These are phyloP conservation scores for Xanthia togata DNA, from an alignment of 2,888 invertebrate species.

Conservation along the genomic window DNA sequence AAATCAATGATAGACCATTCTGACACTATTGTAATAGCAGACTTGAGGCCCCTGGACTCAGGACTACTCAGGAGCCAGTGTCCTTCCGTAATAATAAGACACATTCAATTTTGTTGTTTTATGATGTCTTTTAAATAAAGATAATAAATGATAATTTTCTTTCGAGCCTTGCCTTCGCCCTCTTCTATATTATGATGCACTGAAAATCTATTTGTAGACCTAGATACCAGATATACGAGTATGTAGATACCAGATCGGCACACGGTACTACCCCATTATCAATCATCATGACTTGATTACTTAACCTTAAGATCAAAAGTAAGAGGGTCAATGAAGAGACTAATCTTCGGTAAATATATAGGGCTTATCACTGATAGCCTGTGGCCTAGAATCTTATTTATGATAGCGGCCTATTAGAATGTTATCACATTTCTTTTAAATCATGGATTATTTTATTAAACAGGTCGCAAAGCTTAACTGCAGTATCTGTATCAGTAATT, in stretches of 20 bases:
- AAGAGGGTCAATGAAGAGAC: slow-evolving; percentile 31
- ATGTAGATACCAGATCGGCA: slow-evolving; percentile 20
- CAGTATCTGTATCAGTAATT: slow-evolving; percentile 28
- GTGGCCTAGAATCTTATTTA: neutral
- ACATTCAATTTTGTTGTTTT: too few relatives aligned
- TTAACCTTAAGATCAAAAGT: slow-evolving; percentile 28
- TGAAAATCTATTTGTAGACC: neutral
- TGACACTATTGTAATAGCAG: too few relatives aligned
- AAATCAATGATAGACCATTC: too few relatives aligned
- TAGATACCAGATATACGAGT: too few relatives aligned
- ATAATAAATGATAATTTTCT: too few relatives aligned
- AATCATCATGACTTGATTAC: slow-evolving; percentile 20
- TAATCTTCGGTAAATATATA: slow-evolving; percentile 32
- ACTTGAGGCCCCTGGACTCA: too few relatives aligned
- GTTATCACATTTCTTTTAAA: slow-evolving; percentile 37
- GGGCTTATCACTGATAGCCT: slow-evolving; percentile 29
- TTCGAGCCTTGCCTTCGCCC: too few relatives aligned
- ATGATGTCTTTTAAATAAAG: too few relatives aligned
- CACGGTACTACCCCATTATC: slow-evolving; percentile 44
- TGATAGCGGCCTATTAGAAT: slow-evolving; percentile 16
- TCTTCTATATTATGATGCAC: neutral
- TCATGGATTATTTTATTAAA: slow-evolving; percentile 30
- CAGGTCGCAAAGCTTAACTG: slow-evolving; percentile 43
- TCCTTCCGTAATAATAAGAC: too few relatives aligned
- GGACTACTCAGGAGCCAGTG: too few relatives aligned